A percentile compares a stretch with the other conserved stretches of the same genome.
These are phyloP conservation scores for Theretra japonica DNA, from an alignment of 2,888 invertebrate species.

Conservation along the genomic window DNA sequence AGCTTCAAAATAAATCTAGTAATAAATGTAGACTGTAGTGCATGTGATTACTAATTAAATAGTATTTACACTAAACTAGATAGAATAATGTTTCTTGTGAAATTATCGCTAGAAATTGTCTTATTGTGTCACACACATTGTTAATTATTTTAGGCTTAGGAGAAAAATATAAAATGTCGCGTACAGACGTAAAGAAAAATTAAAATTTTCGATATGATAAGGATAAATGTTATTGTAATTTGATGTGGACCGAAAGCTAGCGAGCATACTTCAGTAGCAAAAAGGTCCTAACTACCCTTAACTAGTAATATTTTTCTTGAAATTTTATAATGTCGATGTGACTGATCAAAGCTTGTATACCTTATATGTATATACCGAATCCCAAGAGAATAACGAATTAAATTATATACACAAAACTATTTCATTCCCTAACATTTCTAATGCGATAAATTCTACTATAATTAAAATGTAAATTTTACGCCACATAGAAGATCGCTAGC, in stretches of 20 bases:
- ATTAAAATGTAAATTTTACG: too few species aligned
- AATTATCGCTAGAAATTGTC: constrained; percentile 37
- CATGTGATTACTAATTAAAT: constrained; percentile 33
- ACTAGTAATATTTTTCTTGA: too few species aligned
- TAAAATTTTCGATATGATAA: neutral
- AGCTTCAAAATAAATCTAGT: constrained; percentile 22
- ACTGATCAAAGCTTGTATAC: too few species aligned
- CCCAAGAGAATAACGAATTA: neutral
- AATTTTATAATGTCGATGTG: too few species aligned
- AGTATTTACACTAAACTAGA: constrained; percentile 38
- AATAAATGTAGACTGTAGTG: constrained; percentile 28
- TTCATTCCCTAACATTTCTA: too few species aligned
- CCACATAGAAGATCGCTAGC: neutral
- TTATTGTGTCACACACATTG: constrained; percentile 37
- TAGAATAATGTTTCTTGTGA: constrained; percentile 47
- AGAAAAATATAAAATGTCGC: constrained; percentile 14
- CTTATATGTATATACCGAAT: neutral
- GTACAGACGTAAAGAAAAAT: neutral
- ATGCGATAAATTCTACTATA: too few species aligned
- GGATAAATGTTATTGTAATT: neutral
- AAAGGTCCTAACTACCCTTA: too few species aligned
- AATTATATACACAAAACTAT: too few species aligned
- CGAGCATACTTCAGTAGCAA: neutral
- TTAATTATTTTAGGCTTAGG: constrained; percentile 26
- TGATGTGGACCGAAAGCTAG: constrained; percentile 12